These are phyloP conservation scores for Microhierax caerulescens DNA, from an alignment of 2,797 vertebrate species.

Conservation along the genomic window DNA sequence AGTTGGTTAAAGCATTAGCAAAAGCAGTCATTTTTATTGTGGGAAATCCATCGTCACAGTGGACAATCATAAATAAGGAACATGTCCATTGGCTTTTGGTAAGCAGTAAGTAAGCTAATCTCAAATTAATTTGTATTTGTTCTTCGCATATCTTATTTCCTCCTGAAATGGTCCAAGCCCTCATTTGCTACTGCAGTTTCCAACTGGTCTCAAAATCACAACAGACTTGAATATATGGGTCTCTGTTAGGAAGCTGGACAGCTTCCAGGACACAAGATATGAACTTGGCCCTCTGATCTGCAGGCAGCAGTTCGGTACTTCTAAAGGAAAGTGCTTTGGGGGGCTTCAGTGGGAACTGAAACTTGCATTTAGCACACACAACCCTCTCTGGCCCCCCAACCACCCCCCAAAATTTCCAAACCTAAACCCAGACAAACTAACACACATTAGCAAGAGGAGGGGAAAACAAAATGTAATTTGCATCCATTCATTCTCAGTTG, in stretches of 20 bases:
- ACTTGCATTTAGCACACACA: not conserved
- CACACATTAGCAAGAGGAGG: not conserved
- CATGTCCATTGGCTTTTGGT: not conserved
- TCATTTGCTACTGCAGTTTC: not conserved
- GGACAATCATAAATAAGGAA: not conserved
- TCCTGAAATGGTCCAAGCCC: not conserved
- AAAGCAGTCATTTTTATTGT: not conserved
- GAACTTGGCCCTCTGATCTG: not conserved
- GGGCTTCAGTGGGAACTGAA: not conserved
- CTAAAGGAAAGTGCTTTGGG: not conserved
- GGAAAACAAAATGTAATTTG: not conserved
- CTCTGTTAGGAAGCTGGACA: not conserved
- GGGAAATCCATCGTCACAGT: not conserved
- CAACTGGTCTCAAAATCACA: not conserved
- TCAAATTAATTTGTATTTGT: not conserved
- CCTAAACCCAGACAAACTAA: not conserved
- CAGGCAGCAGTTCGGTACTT: not conserved
- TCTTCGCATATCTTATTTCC: not conserved
- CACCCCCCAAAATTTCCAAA: not conserved
- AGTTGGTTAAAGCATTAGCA: not conserved
- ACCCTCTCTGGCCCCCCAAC: not conserved
- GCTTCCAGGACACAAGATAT: conserved; percentile 1
- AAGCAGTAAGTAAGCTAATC: not conserved
- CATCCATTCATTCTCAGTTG: not conserved
- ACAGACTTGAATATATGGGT: not conserved